Base-by-base conservation (phyloP, 2,797 vertebrate species). In the Myotis vivesi region DNA sequence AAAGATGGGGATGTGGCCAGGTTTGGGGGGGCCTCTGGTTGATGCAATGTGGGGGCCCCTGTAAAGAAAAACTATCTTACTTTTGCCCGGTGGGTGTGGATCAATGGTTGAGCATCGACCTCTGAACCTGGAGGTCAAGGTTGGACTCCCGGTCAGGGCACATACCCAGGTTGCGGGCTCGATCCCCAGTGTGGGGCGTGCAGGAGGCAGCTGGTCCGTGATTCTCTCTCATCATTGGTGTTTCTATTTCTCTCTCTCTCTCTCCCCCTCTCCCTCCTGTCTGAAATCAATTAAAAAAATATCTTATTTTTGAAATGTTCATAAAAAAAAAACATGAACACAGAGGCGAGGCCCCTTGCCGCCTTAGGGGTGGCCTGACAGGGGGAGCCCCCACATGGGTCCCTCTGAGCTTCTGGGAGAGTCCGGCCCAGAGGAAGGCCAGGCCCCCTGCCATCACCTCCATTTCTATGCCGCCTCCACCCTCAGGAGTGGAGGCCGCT, bases 341-440 rank as follows among this genome's bases (percentile, higher is more conserved):
- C 12, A 20, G 55, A 41, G 68, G 33, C 10, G 12, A 57, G 49
- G 44, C 13, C 28, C 10, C 28, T 64, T n/a, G 12, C 0, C 0
- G 7, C n/a, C 7, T n/a, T 16, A 28, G 69, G 12, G 38, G 44
- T 17, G 13, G 3, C 1, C 20, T 10, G 19, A 20, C 2, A 6
- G 38, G 10, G 2, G 20, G 16, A 23, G 19, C 0, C 12, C 44
- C 23, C 0, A 9, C 33, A 11, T 10, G 28, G 36, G 41, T 41
- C 22, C 22, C 46, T 83, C n/a, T 12, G 1, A 44, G 22, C 15
- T 59, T 59, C 23, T 75, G 59, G 33, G 55, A 30, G 1, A 33
- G 36, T 25, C 38, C 36, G 33, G 73, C 53, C 15, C 64, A 25
- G 46, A n/a, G 20, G 69, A 79, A 59, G 46, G 12, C 15, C 77